Evolutionary conservation across 2,797 vertebrate species (phyloP), one percentile per base, ranked within the genome.

Genomic region (Mycteria americana): DNA sequence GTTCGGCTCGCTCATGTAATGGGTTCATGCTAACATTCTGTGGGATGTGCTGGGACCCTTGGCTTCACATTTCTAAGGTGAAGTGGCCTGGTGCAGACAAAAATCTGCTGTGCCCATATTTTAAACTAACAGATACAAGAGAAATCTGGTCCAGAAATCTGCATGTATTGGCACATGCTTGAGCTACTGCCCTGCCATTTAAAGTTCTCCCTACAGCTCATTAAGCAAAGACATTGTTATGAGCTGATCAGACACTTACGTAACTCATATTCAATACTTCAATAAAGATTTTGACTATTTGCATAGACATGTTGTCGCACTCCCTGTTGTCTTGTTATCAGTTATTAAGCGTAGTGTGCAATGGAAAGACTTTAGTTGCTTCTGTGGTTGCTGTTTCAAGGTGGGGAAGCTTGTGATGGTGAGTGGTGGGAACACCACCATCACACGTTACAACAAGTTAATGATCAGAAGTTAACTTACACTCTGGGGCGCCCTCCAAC

Each of bases 401-500:
- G 18, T 43, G 30, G 23, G 11, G 11, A 78, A 92, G n/a, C 19
- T 80, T 48, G 28, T 10, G 11, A 77, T 9, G 9, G 54, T 12
- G 24, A 37, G 8, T 18, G 25, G 11, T 19, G 60, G 19, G 22
- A 73, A 15, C 5, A 28, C 1, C 6, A 28, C 18, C 24, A 45
- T 39, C 54, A 46, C 51, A 45, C 14, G 21, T 9, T 39, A 64
- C 13, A 60, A 31, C 2, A 39, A 75, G 21, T 28, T 51, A 45
- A 78, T 25, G 10, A 56, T 63, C 60, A 67, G 9, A 8, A 90
- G 16, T 70, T 51, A 60, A 98, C 98, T 98, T 97, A 99, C 98
- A 98, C 98, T 98, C 96, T 96, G 45, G 98, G 99, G 43, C 98
- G 97, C 14, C 98, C 98, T 80, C 98, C 99, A 73, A 98, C 98